These are phyloP conservation scores for Hydrozoanthus tunicans DNA, from an alignment of 64 coral and sea anemone genomes.

Conservation along the genomic window DNA sequence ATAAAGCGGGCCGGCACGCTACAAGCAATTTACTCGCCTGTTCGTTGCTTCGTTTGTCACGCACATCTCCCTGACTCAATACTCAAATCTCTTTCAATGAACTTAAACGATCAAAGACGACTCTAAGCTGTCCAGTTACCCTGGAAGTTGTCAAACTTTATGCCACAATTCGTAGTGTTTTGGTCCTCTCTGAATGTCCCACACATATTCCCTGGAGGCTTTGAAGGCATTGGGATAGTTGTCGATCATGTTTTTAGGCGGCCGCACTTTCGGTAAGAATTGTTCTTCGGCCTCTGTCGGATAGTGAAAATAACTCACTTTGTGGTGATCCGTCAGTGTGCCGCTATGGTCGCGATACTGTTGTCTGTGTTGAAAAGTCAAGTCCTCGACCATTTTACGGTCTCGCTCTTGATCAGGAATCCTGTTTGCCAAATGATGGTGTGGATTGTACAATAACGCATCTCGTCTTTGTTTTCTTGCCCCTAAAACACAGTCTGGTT, in stretches of 20 bases:
- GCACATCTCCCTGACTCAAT: background rate
- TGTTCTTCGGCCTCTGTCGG: slow-evolving; percentile 86
- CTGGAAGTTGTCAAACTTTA: slow-evolving; percentile 54
- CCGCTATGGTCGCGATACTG: slow-evolving; percentile 88
- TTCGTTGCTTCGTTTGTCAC: background rate
- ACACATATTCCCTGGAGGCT: slow-evolving; percentile 78
- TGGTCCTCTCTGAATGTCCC: slow-evolving; percentile 81
- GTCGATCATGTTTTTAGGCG: slow-evolving; percentile 43
- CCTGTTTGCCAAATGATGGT: slow-evolving; percentile 78
- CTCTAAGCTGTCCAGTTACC: background rate
- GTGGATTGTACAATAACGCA: slow-evolving; percentile 76
- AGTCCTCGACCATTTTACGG: slow-evolving; percentile 64
- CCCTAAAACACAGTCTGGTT: slow-evolving; percentile 92
- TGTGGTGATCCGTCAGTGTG: slow-evolving; percentile 68
- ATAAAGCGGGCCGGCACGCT: too few species aligned
- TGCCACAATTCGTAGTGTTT: slow-evolving; percentile 93
- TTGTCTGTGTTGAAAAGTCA: slow-evolving; percentile 79
- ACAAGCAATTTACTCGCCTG: background rate
- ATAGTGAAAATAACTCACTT: slow-evolving; percentile 88
- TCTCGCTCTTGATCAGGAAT: slow-evolving; percentile 92
- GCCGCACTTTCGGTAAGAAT: slow-evolving; percentile 61
- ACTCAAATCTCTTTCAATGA: background rate
- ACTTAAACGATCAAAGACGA: background rate
- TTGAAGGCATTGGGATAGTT: slow-evolving; percentile 79
- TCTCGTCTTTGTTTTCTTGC: slow-evolving; percentile 68